Percentiles rank a stretch among this genome's conserved stretches.
phyloP scores from a whole-genome alignment of 2,888 invertebrate genomes.

The Diaperis boleti region DNA sequence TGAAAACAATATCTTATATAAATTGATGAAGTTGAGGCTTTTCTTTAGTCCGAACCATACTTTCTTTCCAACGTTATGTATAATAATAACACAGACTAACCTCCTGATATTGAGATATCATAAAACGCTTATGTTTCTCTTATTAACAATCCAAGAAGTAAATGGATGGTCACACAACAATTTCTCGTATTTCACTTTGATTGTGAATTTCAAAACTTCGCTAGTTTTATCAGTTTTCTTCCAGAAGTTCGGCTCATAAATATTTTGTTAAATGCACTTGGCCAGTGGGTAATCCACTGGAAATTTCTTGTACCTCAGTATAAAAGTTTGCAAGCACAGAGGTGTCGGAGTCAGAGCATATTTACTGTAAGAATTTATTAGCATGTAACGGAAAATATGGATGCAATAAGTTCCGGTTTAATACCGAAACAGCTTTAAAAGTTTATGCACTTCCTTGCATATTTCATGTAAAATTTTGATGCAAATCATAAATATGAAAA shows the following conservation, averaged over 20 bases:
- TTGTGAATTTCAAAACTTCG: slow-evolving; percentile 9
- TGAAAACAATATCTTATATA: slow-evolving; percentile 29
- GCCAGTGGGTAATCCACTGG: background rate
- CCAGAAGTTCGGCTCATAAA: slow-evolving; percentile 17
- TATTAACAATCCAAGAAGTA: no score
- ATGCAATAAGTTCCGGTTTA: slow-evolving; percentile 24
- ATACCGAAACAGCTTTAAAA: slow-evolving; percentile 15
- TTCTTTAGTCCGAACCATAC: slow-evolving; percentile 1
- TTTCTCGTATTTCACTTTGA: slow-evolving; percentile 16
- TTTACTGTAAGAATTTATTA: slow-evolving; percentile 32
- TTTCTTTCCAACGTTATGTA: no score
- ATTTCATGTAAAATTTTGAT: background rate
- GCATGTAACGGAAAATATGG: slow-evolving; percentile 18
- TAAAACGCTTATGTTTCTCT: no score
- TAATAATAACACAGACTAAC: no score
- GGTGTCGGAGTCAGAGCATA: slow-evolving; percentile 29
- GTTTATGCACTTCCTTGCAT: slow-evolving; percentile 19
- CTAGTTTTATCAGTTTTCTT: slow-evolving; percentile 23
- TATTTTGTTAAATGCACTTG: slow-evolving; percentile 15
- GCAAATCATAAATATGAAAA: background rate
- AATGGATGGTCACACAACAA: background rate
- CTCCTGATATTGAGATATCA: no score
- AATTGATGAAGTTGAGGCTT: slow-evolving; percentile 14
- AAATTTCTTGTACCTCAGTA: background rate
- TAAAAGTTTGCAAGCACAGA: slow-evolving; percentile 22